Base-by-base conservation (phyloP, 1,140 invertebrate genomes). In the Schlechtendalia chinensis region DNA sequence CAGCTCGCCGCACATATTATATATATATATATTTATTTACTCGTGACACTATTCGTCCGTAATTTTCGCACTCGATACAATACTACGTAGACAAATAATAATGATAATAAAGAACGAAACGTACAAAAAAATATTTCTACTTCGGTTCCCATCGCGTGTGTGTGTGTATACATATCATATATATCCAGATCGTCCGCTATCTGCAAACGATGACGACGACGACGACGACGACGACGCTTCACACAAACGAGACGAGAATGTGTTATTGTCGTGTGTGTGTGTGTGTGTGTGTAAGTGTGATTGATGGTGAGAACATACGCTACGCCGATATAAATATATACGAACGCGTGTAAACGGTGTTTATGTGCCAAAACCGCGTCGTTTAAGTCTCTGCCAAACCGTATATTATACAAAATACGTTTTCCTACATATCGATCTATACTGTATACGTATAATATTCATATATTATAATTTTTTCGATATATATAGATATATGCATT, bases 351-450 rank as follows among this genome's bases (percentile, higher is more conserved):
- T 19, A 5, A 24, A 39, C 32, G 22, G 24, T 24, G 69, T 54
- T 63, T 14, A 72, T 29, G 75, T 79, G 75, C 75, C 75, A 79
- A 79, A 63, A 79, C 75, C 22, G 14, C 14, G 22, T 58, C 75
- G 75, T 79, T 79, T 22, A 79, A 79, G 75, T 79, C 75, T 79
- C 75, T 79, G 75, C 75, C 75, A 79, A 79, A 59, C 74, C 24
- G 50, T 56, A 29, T 10, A 53, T 14, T 56, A 39, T 74, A 71
- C 29, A 72, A 8, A 47, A 69, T 5, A 32, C 32, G 54, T 39
- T 39, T 17, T 39, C n/a, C 16, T 14, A 14, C 22, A 12, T 16
- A 17, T 24, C 67, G 22, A 69, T 50, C 67, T 50, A 50, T n/a
- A 50, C 22, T 8, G 32, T 3, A 8, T 39, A 8, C 32, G 3